Percentiles rank a stretch among this genome's conserved stretches.
These are phyloP conservation scores for Fulmarus glacialis DNA, from an alignment of 2,113 vertebrate genomes.

Conservation along the genomic window DNA sequence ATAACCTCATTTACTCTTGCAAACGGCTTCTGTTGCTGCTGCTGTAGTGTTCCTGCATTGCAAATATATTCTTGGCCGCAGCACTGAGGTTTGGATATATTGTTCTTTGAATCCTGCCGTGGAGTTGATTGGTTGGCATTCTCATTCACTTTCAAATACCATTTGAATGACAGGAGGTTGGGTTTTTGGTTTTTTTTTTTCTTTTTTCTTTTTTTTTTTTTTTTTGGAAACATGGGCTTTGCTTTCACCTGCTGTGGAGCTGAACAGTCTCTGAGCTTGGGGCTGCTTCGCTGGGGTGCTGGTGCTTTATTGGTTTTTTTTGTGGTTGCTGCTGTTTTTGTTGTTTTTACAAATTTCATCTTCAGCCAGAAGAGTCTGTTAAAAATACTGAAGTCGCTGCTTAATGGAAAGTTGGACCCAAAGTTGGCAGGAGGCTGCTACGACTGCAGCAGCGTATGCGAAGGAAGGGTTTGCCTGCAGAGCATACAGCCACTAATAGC, in stretches of 20 bases:
- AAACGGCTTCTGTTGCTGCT: slow-evolving; percentile 54
- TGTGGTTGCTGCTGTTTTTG: neutral
- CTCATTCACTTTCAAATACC: slow-evolving; percentile 53
- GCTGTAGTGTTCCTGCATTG: neutral
- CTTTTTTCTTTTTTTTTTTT: neutral
- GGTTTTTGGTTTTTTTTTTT: neutral
- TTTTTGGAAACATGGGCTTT: slow-evolving; percentile 15
- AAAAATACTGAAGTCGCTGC: neutral
- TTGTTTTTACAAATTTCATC: neutral
- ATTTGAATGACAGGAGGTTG: slow-evolving; percentile 9
- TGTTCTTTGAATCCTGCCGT: slow-evolving; percentile 43
- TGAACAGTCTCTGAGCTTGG: neutral
- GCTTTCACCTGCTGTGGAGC: slow-evolving; percentile 38
- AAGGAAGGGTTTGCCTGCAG: neutral
- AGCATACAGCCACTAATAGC: neutral
- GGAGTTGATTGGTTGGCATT: slow-evolving; percentile 43
- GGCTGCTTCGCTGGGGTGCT: neutral
- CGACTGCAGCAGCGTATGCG: neutral
- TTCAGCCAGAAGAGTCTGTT: neutral
- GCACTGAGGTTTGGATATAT: slow-evolving; percentile 44
- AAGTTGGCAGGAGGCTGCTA: neutral
- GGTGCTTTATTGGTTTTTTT: neutral
- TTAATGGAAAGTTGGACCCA: neutral
- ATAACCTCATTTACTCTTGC: slow-evolving; percentile 78
- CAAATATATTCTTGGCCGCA: slow-evolving; percentile 32